Conservation (phyloP, 2,888 invertebrate species). For the Hydroisotoma schaefferi region DNA sequence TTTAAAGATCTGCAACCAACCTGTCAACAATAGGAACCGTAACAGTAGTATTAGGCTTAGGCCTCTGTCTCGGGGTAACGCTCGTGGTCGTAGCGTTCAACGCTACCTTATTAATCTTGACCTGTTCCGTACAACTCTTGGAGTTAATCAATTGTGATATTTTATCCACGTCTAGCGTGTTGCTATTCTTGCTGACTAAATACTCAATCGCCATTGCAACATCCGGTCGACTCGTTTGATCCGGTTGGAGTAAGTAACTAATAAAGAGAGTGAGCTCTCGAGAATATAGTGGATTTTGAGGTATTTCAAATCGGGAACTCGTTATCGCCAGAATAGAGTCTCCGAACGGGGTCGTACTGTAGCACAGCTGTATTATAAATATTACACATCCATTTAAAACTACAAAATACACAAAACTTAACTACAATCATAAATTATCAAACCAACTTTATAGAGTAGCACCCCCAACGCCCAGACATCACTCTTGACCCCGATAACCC, state of each 20-base stretch:
- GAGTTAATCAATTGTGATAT: neutral
- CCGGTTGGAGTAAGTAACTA: slow-evolving; percentile 80
- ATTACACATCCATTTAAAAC: slow-evolving; percentile 51
- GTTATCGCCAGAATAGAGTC: slow-evolving; percentile 91
- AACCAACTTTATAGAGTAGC: slow-evolving; percentile 39
- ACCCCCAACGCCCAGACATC: slow-evolving; percentile 69
- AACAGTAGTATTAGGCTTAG: slow-evolving; percentile 67
- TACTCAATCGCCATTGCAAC: slow-evolving; percentile 53
- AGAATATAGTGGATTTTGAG: slow-evolving; percentile 72
- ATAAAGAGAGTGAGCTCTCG: slow-evolving; percentile 69
- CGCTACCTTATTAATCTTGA: neutral
- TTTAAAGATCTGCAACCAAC: too few relatives aligned
- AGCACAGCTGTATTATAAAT: slow-evolving; percentile 72
- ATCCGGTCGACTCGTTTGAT: slow-evolving; percentile 77
- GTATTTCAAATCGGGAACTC: slow-evolving; percentile 74
- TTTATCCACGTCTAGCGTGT: neutral
- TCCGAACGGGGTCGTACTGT: slow-evolving; percentile 83
- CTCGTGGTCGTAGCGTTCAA: too few relatives aligned
- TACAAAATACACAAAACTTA: too few relatives aligned
- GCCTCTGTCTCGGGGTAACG: slow-evolving; percentile 76
- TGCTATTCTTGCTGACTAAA: neutral
- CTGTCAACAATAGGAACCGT: too few relatives aligned
- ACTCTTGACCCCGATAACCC: slow-evolving; percentile 77
- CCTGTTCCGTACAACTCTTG: neutral
- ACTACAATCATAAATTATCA: neutral